Evolutionary conservation across 2,888 invertebrate genomes (phyloP), one percentile per base, ranked within the genome.

Genomic region (Lasioglossum oenotherae): DNA sequence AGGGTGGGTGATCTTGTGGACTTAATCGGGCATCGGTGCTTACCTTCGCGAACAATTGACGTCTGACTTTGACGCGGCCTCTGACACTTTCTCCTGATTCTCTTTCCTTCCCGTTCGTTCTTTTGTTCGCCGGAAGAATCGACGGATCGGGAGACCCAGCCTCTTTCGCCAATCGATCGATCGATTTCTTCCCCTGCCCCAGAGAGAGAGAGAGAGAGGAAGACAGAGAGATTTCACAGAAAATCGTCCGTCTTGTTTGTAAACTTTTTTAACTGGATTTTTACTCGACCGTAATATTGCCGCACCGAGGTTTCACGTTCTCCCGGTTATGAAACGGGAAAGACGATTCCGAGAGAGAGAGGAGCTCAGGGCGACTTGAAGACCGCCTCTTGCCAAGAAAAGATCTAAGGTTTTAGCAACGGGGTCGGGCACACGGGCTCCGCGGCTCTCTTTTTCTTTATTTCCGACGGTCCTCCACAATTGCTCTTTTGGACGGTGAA

Each of bases 31-130:
- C 84, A 80, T 86, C 80, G 79, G 75, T 79, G 81, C 81, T 84
- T 84, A 86, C 83, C 77, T 75, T 86, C 80, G 78, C 80, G 86
- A 87, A 86, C 84, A 87, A 87, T 87, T 75, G 86, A 81, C 81
- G 81, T 86, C 87, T 84, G 86, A 87, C 84, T 87, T 84, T 78
- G 87, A 87, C 87, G 81, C 71, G 84, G 77, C 86, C 80, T 72
- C 80, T 80, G 86, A 84, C 84, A 87, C 86, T 82, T 82, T 80
- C 74, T 71, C 81, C 84, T 14, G 69, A 64, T 67, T 73, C 74
- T 53, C 76, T 74, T 80, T 60, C 75, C 78, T 86, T 64, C 35
- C 46, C 81, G 60, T 53, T 80, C 64, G 41, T 71, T 71, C 69
- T 49, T 87, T 81, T 80, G 86, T 87, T 64, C 80, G 86, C 46